Base-by-base conservation (phyloP, 2,113 vertebrate genomes). In the Lethenteron camtschaticum region DNA sequence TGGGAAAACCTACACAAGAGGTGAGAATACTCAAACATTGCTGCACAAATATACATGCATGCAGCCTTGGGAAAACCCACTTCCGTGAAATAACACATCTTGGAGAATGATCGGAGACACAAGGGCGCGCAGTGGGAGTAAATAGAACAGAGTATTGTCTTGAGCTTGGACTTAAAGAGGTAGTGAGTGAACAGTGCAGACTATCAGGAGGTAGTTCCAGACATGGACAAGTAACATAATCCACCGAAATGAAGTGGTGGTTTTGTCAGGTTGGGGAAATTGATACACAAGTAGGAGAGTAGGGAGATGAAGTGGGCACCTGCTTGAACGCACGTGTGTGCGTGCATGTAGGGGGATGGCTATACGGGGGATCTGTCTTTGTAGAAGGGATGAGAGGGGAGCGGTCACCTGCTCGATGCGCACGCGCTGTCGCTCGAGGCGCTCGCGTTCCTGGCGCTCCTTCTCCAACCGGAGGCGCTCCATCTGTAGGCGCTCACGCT, bases 391-490 rank as follows among this genome's bases (percentile, higher is more conserved):
- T 12, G 13, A 41, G 60, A 56, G 10, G 10, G 24, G 57, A 58
- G 41, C 56, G 16, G 20, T 57, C 69, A 96, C 94, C 90, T 99
- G 94, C 71, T 97, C 92, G 56, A 99, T 92, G 12, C 94, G 90
- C 71, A 95, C 83, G 58, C 92, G 82, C 72, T 97, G 92, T 59
- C 91, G 82, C 79, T 99, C 94, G 72, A 99, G 80, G 71, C 89
- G 84, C 77, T 99, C 94, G 56, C 92, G 81, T 78, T 95, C 92
- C 84, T 96, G 83, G 69, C 94, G 84, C 76, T 97, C 92, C 58
- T 92, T 81, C 76, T 99, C 92, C 71, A 96, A 80, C 75, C 96
- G 96, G 72, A 96, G 90, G 72, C 89, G 83, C 75, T 97, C 91
- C 73, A 97, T 86, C 75, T 97, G 91, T 20, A 99, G 79, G 10